phyloP scores from a whole-genome alignment of 2,113 vertebrate genomes.

The Hiodon tergisus region DNA sequence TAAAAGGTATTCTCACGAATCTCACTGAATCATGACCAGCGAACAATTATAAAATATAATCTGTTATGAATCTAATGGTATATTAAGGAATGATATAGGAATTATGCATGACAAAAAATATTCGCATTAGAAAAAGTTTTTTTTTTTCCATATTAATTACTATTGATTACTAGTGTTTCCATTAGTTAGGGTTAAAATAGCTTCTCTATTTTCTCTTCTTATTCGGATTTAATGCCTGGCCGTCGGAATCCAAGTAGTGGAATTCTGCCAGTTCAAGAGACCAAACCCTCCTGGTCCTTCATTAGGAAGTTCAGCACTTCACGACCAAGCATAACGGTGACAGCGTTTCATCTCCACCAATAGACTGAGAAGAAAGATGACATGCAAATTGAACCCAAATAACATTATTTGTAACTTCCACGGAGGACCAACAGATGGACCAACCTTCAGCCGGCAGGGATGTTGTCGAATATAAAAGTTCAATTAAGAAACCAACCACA shows the following conservation, averaged over 20 bases:
- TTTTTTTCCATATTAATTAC: neutral
- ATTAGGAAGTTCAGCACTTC: conserved; percentile 12
- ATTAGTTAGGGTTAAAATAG: neutral
- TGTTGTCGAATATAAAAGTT: too few species aligned
- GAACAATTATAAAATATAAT: neutral
- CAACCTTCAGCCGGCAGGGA: neutral
- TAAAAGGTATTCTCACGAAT: neutral
- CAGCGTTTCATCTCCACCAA: conserved; percentile 3
- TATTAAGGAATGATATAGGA: too few species aligned
- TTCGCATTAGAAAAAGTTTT: neutral
- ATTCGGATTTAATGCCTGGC: neutral
- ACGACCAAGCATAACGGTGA: neutral
- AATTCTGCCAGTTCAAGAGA: conserved; percentile 31
- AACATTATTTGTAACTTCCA: conserved; percentile 1
- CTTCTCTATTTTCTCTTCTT: neutral
- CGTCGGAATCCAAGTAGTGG: neutral
- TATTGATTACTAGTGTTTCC: neutral
- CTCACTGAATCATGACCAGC: neutral
- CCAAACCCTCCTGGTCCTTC: conserved; percentile 22
- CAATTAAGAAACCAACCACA: too few species aligned
- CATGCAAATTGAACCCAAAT: conserved; percentile 9
- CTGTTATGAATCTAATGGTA: neutral
- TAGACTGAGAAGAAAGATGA: conserved; percentile 1
- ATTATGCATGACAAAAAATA: too few species aligned
- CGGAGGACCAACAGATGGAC: neutral